Evolutionary conservation across 2,113 vertebrate genomes (phyloP).

Genomic region (Paedocypris sp.): DNA sequence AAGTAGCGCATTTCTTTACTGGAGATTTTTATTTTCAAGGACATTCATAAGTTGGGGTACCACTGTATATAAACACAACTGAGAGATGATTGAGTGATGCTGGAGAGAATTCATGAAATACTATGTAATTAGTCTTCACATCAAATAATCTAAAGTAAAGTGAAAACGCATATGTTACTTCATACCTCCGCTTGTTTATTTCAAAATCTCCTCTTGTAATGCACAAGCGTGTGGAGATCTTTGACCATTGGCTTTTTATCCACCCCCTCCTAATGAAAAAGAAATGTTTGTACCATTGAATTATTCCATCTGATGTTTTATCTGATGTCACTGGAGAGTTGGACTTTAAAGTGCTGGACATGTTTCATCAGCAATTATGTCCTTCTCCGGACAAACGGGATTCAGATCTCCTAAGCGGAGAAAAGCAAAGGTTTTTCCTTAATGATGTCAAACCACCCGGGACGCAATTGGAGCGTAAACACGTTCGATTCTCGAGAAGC

Average conservation of each 20-base stretch:
- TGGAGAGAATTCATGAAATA: no score
- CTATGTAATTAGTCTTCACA: no score
- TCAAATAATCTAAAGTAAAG: no score
- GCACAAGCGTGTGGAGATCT: not conserved
- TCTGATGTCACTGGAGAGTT: not conserved
- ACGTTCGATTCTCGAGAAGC: not conserved
- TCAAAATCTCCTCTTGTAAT: no score
- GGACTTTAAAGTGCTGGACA: conserved; percentile 13
- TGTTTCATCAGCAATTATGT: conserved; percentile 21
- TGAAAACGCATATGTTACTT: no score
- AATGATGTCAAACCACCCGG: not conserved
- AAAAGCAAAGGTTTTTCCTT: not conserved
- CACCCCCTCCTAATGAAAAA: not conserved
- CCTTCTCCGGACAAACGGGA: conserved; percentile 7
- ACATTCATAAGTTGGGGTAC: no score
- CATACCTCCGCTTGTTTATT: no score
- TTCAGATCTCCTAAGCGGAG: not conserved
- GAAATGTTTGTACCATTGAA: conserved; percentile 18
- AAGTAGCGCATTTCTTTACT: no score
- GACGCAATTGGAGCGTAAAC: not conserved
- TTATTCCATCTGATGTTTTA: conserved; percentile 21
- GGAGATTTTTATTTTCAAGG: no score
- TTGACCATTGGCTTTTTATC: not conserved
- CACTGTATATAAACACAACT: no score
- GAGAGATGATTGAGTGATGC: no score